These are phyloP conservation scores for Syrrhaptes paradoxus DNA, from an alignment of 2,113 vertebrate species.

Conservation along the genomic window DNA sequence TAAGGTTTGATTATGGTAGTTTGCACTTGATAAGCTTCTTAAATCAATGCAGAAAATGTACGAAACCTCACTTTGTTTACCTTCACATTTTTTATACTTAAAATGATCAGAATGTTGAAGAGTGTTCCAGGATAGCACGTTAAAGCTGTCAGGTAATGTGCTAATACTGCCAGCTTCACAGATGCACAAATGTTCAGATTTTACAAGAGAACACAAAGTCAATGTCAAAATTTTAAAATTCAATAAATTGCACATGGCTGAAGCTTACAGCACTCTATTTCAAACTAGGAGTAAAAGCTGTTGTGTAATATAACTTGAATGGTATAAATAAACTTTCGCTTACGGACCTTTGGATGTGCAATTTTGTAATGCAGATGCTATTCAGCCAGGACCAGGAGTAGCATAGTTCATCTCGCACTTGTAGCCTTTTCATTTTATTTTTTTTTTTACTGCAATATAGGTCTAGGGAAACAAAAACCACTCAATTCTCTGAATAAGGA, in stretches of 20 bases:
- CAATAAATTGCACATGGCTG: neutral
- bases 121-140: neutral
- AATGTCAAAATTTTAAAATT: neutral
- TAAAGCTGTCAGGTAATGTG: neutral
- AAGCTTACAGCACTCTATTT: neutral
- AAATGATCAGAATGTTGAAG: neutral
- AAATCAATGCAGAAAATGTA: neutral
- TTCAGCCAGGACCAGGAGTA: neutral
- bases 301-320: neutral
- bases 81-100: neutral
- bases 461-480: neutral
- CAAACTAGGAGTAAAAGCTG: neutral
- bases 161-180: neutral
- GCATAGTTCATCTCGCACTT: neutral
- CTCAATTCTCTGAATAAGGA: neutral
- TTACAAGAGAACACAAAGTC: neutral
- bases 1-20: neutral
- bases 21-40: neutral
- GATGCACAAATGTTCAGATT: neutral
- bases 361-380: neutral
- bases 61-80: neutral
- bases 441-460: neutral
- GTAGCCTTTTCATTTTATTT: neutral
- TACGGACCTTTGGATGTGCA: neutral
- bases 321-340: neutral